phyloP scores from a whole-genome alignment of 2,888 invertebrate species.

The Chrysopilus asiliformis region DNA sequence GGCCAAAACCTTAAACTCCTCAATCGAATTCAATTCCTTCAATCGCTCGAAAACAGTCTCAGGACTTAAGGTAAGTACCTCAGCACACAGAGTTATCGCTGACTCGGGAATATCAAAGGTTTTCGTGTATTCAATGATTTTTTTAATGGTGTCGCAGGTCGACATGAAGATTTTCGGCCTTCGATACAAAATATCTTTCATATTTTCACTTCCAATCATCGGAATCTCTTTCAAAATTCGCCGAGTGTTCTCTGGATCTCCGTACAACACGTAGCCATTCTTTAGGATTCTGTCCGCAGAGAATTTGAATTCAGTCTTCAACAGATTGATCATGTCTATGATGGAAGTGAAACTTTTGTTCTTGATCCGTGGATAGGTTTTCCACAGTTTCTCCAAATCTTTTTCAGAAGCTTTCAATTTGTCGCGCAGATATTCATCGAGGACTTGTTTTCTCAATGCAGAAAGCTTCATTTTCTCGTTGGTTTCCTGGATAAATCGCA shows the following conservation, averaged over 20 bases:
- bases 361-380: constrained; percentile 27
- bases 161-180: constrained; percentile 52
- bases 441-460: constrained; percentile 23
- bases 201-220: constrained; percentile 41
- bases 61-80: constrained; percentile 44
- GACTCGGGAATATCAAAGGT: constrained; percentile 43
- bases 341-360: constrained; percentile 40
- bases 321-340: constrained; percentile 41
- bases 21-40: constrained; percentile 40
- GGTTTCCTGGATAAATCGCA: constrained; percentile 10
- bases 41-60: constrained; percentile 45
- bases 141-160: constrained; percentile 40
- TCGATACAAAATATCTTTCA: constrained; percentile 39
- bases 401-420: constrained; percentile 32
- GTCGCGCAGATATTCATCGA: constrained; percentile 31
- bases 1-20: constrained; percentile 46
- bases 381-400: constrained; percentile 30
- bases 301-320: constrained; percentile 44
- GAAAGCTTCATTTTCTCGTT: constrained; percentile 24
- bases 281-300: constrained; percentile 39
- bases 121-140: constrained; percentile 43
- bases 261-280: constrained; percentile 45
- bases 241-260: constrained; percentile 44
- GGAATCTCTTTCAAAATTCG: constrained; percentile 42
- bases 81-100: constrained; percentile 40